Evolutionary conservation across 2,797 vertebrate species (phyloP), one percentile per base, ranked within the genome.

Genomic region (Yasuhikotakia modesta): DNA sequence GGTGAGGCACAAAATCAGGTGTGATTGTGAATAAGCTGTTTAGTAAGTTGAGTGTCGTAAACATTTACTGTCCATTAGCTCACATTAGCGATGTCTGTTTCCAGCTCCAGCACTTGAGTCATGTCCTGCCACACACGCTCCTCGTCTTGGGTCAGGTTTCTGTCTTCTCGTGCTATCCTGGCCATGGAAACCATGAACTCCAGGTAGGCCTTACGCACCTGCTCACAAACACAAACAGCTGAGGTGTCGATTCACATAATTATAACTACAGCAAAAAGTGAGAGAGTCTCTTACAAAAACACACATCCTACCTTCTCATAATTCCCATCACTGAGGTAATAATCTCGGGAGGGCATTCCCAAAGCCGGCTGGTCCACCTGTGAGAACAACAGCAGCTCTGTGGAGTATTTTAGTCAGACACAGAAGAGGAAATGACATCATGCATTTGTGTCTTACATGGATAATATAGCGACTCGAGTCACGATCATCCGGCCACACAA

Each of bases 281-380:
- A 66, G 5, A 22, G n/a, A n/a, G n/a, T n/a, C n/a, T n/a, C n/a
- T n/a, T n/a, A n/a, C 24, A 73, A 6, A 48, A 11, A 75, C 30
- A 66, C 24, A 60, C 30, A 58, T 90, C n/a, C n/a, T 27, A 97
- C 97, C 91, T 89, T 95, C 86, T 93, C 92, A 87, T 94, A 96
- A 88, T 90, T 95, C 80, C 94, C 94, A 83, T 94, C 91, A 0
- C 93, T 95, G 65, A 96, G 95, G 84, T 99, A 99, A 89, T 97
- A 96, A 78, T 99, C 96, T 83, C 96, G 93, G 45, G 96, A 96
- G 0, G 96, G 97, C 96, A 99, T 98, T 78, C 97, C 97, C 75
- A 99, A 86, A 45, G 90, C 93, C 5, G 97, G 96, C 86, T 99
- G 96, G 89, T 99, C 97, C 79, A 98, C 94, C 97, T 99, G 89